Evolutionary conservation across 2,113 vertebrate genomes (phyloP), one percentile per base, ranked within the genome.

Genomic region (Trogon surrucura): DNA sequence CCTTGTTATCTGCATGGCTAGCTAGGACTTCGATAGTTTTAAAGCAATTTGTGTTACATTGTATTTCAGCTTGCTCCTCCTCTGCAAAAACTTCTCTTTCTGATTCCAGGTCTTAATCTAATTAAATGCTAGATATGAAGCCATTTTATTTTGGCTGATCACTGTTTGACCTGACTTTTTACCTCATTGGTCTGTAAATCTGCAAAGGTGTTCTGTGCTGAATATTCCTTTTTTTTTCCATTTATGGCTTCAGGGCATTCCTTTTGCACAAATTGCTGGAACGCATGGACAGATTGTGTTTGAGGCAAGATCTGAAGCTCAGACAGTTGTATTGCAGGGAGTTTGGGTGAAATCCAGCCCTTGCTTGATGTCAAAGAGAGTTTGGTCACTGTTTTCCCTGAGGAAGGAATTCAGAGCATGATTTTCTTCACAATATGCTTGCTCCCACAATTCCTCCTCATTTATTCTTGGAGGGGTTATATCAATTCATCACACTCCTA

Each of bases 391-490:
- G 14, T 72, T 95, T 69, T 82, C 73, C 16, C 2, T 36, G 61
- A 82, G 7, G 41, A 41, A 85, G 79, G 48, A 82, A 73, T 88
- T 93, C 45, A 69, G 36, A 80, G 47, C n/a, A 6, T 85, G 38
- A 64, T 74, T 87, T 91, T 80, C 36, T 88, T 88, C 54, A 44
- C 57, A 16, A 32, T 80, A 88, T 26, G 13, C 32, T 90, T 85
- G 34, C 14, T 80, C 41, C 67, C 27, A 16, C 2, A 2, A 44
- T 78, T 47, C 10, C 34, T 61, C 53, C 77, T 65, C 58, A 34
- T 91, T 81, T 89, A 67, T 96, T 84, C 29, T 66, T 87, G 65
- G 57, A 85, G 61, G 32, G 48, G 2, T 87, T 93, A 82, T 93
- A 82, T 85, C 95, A 65, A 6, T 93, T 89, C 71, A 69, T 82